Conservation (phyloP, 2,113 vertebrate genomes). For the Eudyptes chrysolophus region DNA sequence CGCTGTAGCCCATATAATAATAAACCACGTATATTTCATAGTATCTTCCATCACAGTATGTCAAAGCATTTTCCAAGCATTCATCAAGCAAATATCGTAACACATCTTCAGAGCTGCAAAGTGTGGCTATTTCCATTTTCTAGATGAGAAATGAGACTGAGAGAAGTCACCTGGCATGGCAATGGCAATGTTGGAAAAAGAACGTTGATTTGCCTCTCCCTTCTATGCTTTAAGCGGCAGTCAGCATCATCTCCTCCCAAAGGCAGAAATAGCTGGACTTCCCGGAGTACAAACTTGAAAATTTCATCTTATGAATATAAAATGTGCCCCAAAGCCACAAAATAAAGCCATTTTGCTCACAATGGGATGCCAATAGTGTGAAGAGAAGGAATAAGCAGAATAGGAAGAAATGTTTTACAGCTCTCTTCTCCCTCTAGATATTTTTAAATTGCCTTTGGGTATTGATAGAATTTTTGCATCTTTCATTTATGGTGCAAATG, state of each 20-base stretch:
- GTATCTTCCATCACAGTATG: neutral
- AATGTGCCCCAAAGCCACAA: neutral
- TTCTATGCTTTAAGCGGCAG: neutral
- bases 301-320: neutral
- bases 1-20: neutral
- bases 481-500: constrained; percentile 21
- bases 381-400: neutral
- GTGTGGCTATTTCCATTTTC: neutral
- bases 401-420: neutral
- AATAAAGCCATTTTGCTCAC: constrained; percentile 28
- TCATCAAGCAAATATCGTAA: neutral
- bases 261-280: neutral
- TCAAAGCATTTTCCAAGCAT: neutral
- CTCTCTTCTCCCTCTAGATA: constrained; percentile 17
- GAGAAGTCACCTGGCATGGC: neutral
- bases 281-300: neutral
- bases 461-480: constrained; percentile 8
- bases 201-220: neutral
- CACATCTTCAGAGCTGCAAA: neutral
- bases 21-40: neutral
- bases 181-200: neutral
- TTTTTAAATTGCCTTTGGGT: constrained; percentile 38
- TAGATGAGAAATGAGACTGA: neutral
- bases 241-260: neutral
- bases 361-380: neutral